These are phyloP conservation scores for Poecilobothrus nobilitatus DNA, from an alignment of 2,888 invertebrate species.

Conservation along the genomic window DNA sequence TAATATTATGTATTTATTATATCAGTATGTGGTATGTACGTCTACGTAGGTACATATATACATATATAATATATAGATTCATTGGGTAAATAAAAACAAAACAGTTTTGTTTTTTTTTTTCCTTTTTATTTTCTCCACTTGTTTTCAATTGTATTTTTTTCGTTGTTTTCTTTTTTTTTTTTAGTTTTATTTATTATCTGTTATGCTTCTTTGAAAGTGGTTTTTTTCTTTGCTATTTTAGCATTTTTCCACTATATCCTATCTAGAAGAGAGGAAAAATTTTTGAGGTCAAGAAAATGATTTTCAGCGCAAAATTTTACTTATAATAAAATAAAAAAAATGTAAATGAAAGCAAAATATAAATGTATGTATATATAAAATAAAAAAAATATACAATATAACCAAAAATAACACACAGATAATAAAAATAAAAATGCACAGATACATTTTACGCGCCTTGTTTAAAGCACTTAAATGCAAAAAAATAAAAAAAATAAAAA, in stretches of 20 bases:
- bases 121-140: background rate
- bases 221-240: background rate
- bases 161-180: background rate
- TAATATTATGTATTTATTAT: too few relatives aligned
- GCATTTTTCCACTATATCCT: background rate
- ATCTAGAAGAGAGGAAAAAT: background rate
- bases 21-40: too few relatives aligned
- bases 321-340: background rate
- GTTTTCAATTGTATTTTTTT: background rate
- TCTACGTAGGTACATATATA: too few relatives aligned
- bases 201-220: background rate
- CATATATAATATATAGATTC: background rate
- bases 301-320: background rate
- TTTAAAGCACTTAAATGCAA: background rate
- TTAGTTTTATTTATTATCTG: background rate
- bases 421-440: background rate
- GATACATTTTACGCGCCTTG: background rate
- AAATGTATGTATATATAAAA: too few relatives aligned
- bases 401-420: too few relatives aligned
- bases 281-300: constrained; percentile 3
- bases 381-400: too few relatives aligned
- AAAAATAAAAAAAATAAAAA: too few relatives aligned
- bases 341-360: background rate
- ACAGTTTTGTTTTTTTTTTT: background rate
- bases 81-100: background rate